Base-by-base conservation (phyloP, 2,113 vertebrate genomes). In the Glareola pratincola region DNA sequence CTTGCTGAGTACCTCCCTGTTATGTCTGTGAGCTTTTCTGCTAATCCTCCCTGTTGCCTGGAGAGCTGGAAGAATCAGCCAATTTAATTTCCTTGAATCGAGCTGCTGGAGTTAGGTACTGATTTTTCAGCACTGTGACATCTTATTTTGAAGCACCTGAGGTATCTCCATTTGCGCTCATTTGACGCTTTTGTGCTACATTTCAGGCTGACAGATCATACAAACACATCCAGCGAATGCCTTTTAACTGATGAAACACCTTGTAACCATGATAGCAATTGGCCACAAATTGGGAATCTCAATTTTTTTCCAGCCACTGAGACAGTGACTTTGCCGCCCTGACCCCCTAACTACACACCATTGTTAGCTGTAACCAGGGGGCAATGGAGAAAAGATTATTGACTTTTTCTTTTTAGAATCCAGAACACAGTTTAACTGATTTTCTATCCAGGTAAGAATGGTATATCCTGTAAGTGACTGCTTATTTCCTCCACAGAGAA, bases 131-230 rank as follows among this genome's bases (percentile, higher is more conserved):
- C 48, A 53, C 24, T 68, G 62, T 85, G 93, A 93, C 80, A 91
- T 94, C 80, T 96, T 82, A 85, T 85, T 96, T 93, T 84, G 80
- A 90, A 91, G 84, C 76, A 85, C 93, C 89, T 87, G 91, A 72
- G 47, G 69, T 95, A 91, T 75, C 48, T 94, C 87, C 85, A 88
- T 90, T 88, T 92, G 82, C 11, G 14, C 86, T 90, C 77, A 88
- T 75, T 92, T 92, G 86, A 92, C 4, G 34, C 77, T 66, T 87
- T 53, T 51, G 80, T 85, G 83, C 64, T 64, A 30, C 13, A 9
- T 91, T 89, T 86, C 68, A 79, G 67, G 78, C 54, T 91, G 85
- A 85, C 92, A 95, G 86, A 86, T 39, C 21, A 68, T 11, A 66
- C 69, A 91, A 92, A 91, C 48, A 75, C 11, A 20, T 51, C 74